Evolutionary conservation across 2,888 invertebrate genomes (phyloP).

Genomic region (Marronus borbonicus): DNA sequence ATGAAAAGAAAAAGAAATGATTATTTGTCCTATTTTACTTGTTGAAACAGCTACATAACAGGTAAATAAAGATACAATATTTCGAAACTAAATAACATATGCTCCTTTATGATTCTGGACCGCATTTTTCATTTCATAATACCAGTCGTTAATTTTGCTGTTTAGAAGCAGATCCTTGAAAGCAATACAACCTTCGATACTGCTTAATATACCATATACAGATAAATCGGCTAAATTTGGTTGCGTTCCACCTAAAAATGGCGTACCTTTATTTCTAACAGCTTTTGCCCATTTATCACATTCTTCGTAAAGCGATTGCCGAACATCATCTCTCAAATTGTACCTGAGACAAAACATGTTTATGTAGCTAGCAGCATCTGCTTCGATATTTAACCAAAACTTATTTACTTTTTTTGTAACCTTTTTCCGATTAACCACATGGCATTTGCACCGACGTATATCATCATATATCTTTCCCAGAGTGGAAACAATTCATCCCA

Average conservation of each 20-base stretch:
- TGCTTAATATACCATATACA: conserved; percentile 91
- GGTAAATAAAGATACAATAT: no score
- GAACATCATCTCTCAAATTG: conserved; percentile 88
- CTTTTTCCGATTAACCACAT: conserved; percentile 95
- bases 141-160: conserved; percentile 87
- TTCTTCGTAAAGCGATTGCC: conserved; percentile 91
- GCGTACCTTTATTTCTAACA: conserved; percentile 78
- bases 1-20: no score
- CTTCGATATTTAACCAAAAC: neutral
- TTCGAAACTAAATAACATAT: no score
- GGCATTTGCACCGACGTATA: conserved; percentile 92
- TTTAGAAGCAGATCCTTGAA: conserved; percentile 85
- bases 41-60: no score
- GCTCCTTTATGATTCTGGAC: conserved; percentile 75
- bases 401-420: conserved; percentile 82
- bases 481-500: conserved; percentile 92
- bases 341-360: conserved; percentile 74
- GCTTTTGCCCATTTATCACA: conserved; percentile 85
- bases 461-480: conserved; percentile 89
- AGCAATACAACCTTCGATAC: conserved; percentile 94
- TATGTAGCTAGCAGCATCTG: neutral
- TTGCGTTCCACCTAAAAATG: conserved; percentile 88
- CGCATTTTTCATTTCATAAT: conserved; percentile 79
- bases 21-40: no score
- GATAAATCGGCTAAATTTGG: conserved; percentile 95